Evolutionary conservation across 2,888 invertebrate genomes (phyloP).

Genomic region (Phalera bucephala): DNA sequence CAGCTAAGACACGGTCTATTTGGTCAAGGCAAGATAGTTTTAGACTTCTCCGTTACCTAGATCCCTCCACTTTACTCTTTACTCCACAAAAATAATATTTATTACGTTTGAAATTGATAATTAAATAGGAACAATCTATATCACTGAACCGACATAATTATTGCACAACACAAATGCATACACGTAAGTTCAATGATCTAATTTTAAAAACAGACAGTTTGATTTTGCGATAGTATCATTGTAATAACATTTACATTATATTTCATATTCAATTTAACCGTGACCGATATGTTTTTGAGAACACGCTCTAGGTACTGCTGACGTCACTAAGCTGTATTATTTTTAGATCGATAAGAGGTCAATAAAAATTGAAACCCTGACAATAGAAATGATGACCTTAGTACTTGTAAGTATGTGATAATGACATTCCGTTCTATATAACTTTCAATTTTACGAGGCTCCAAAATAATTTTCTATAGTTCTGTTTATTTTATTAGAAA

Average conservation of each 20-base stretch:
- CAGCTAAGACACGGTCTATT: no score
- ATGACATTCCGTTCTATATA: background rate
- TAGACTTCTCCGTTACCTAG: no score
- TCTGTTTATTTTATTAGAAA: no score
- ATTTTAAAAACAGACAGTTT: background rate
- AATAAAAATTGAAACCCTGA: background rate
- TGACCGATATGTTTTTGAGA: background rate
- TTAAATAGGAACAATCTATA: no score
- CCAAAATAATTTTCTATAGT: background rate
- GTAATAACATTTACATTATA: background rate
- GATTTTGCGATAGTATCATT: background rate
- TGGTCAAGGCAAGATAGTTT: no score
- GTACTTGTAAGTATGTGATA: background rate
- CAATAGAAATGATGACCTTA: background rate
- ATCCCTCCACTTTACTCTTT: no score
- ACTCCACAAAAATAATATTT: no score
- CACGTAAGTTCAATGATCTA: background rate
- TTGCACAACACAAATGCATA: background rate
- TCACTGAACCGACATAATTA: no score
- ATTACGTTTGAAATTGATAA: no score
- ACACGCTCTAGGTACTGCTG: background rate
- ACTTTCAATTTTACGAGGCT: background rate
- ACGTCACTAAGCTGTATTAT: background rate
- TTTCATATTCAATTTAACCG: background rate
- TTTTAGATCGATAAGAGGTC: background rate